A percentile compares a stretch with the other conserved stretches of the same genome.
phyloP scores from a whole-genome alignment of 1,140 invertebrate species.

The Colletes latitarsis region DNA sequence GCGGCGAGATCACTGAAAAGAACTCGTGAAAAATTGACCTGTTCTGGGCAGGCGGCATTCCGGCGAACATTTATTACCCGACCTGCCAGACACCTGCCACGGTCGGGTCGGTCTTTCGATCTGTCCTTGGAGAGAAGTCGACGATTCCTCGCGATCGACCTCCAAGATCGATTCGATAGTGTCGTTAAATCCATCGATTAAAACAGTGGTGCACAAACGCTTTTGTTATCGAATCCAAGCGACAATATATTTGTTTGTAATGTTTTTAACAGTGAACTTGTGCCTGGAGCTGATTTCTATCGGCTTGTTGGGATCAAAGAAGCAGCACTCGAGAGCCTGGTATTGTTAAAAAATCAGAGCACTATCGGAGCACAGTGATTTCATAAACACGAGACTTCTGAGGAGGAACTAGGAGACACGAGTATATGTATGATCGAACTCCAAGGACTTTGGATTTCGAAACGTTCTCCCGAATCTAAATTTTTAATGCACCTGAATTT shows the following conservation, averaged over 20 bases:
- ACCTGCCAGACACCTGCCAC: not conserved
- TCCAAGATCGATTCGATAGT: not conserved
- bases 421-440: too few relatives aligned
- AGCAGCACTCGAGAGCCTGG: too few relatives aligned
- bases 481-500: not conserved
- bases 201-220: not conserved
- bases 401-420: too few relatives aligned
- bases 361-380: too few relatives aligned
- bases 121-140: slow-evolving; percentile 18
- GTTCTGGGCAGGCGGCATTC: slow-evolving; percentile 35
- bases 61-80: slow-evolving; percentile 18
- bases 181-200: not conserved
- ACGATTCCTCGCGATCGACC: not conserved
- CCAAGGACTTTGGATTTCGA: not conserved
- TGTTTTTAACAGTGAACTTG: too few relatives aligned
- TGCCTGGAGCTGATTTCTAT: too few relatives aligned
- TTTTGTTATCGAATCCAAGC: too few relatives aligned
- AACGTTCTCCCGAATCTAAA: not conserved
- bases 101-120: slow-evolving; percentile 8
- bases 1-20: slow-evolving; percentile 14
- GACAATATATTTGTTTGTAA: too few relatives aligned
- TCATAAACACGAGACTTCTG: too few relatives aligned
- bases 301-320: too few relatives aligned
- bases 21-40: slow-evolving; percentile 40
- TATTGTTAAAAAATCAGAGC: too few relatives aligned